phyloP scores from a whole-genome alignment of 2,888 invertebrate species.

The Andrena marginata region DNA sequence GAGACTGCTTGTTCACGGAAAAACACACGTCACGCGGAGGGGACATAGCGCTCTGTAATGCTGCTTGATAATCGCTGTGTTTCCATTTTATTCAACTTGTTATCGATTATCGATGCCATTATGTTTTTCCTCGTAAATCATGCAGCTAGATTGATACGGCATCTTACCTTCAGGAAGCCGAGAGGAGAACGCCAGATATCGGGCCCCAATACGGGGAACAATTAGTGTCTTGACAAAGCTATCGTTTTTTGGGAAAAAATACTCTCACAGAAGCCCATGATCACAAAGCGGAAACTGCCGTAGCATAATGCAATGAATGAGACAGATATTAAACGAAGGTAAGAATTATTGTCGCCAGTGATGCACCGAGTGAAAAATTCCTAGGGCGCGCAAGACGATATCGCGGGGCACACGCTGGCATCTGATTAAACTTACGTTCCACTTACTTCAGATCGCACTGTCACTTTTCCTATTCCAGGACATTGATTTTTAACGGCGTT shows the following conservation, averaged over 20 bases:
- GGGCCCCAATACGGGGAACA: background rate
- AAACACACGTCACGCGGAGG: constrained; percentile 22
- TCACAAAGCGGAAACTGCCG: constrained; percentile 57
- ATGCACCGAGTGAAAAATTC: constrained; percentile 20
- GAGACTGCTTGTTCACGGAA: background rate
- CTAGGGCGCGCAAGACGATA: constrained; percentile 15
- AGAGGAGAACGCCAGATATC: background rate
- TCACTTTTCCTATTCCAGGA: background rate
- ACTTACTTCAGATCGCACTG: background rate
- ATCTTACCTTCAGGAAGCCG: constrained; percentile 34
- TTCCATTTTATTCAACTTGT: constrained; percentile 61
- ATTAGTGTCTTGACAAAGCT: constrained; percentile 23
- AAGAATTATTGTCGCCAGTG: constrained; percentile 41
- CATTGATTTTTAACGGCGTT: background rate
- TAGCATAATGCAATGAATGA: constrained; percentile 58
- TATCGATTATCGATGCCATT: constrained; percentile 62
- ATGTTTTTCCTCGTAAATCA: constrained; percentile 32
- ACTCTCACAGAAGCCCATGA: constrained; percentile 46
- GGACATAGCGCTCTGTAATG: constrained; percentile 39
- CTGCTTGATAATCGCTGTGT: constrained; percentile 54
- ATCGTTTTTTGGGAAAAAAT: constrained; percentile 27
- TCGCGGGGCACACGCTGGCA: background rate
- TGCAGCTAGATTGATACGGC: constrained; percentile 6
- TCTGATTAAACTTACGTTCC: background rate
- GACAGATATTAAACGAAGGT: constrained; percentile 45